A percentile compares a stretch with the other conserved stretches of the same genome.
Evolutionary conservation across 2,797 vertebrate species (phyloP).

Genomic region (Takifugu rubripes): DNA sequence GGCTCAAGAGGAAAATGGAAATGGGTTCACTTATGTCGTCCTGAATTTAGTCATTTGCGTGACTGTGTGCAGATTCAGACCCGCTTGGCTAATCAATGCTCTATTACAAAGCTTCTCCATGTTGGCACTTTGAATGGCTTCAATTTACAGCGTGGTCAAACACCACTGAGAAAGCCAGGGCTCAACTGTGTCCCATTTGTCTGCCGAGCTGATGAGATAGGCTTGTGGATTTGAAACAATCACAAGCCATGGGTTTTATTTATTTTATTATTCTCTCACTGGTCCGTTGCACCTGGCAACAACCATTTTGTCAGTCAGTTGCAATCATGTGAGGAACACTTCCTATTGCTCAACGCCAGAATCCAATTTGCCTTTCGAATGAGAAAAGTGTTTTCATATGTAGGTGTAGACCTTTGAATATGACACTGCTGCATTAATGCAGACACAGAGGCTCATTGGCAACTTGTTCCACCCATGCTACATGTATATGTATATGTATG

Average conservation of each 20-base stretch:
- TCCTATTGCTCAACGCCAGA: conserved; percentile 39
- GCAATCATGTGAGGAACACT: conserved; percentile 58
- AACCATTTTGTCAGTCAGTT: conserved; percentile 49
- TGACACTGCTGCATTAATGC: conserved; percentile 23
- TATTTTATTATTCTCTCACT: conserved; percentile 72
- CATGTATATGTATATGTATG: conserved; percentile 5
- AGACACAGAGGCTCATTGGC: conserved; percentile 3
- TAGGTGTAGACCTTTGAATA: conserved; percentile 41
- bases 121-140: conserved; percentile 71
- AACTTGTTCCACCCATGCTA: conserved; percentile 17
- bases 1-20: conserved; percentile 71
- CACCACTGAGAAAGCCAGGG: conserved; percentile 57
- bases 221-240: conserved; percentile 72
- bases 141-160: conserved; percentile 77
- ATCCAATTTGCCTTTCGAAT: conserved; percentile 69
- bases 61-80: conserved; percentile 72
- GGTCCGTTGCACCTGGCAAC: conserved; percentile 61
- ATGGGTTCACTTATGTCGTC: conserved; percentile 63
- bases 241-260: conserved; percentile 62
- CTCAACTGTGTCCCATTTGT: conserved; percentile 65
- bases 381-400: conserved; percentile 60
- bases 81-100: conserved; percentile 72
- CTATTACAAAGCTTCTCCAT: conserved; percentile 71
- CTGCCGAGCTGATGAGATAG: conserved; percentile 61
- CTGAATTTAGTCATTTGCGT: conserved; percentile 71